A percentile compares a stretch with the other conserved stretches of the same genome.
These are phyloP conservation scores for Morpho deidamia DNA, from an alignment of 2,888 invertebrate genomes.

Conservation along the genomic window DNA sequence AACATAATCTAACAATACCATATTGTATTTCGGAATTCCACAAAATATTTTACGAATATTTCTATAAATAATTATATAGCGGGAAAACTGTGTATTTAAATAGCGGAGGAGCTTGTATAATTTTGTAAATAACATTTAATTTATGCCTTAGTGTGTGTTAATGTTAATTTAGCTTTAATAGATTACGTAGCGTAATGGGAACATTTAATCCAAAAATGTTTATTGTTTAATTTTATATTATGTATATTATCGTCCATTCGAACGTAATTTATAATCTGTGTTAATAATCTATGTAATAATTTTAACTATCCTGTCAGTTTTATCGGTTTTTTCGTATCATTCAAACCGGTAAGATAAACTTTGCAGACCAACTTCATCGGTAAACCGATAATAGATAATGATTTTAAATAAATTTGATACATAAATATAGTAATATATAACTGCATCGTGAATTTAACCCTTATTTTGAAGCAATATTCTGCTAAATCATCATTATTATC, in stretches of 20 bases:
- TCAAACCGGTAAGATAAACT: no score
- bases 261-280: conserved; percentile 3
- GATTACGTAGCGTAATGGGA: conserved; percentile 54
- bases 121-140: conserved; percentile 73
- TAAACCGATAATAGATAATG: no score
- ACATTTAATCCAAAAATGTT: conserved; percentile 67
- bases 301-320: no score
- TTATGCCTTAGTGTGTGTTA: conserved; percentile 61
- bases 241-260: conserved; percentile 28
- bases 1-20: no score
- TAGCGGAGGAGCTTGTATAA: conserved; percentile 50
- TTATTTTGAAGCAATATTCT: no score
- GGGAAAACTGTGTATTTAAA: conserved; percentile 8
- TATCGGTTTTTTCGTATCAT: no score
- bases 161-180: conserved; percentile 73
- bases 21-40: no score
- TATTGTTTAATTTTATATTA: conserved; percentile 48
- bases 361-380: no score
- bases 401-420: no score
- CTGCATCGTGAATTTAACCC: no score
- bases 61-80: conserved; percentile 3
- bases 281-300: neutral
- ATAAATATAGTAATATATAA: no score
- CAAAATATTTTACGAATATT: neutral
- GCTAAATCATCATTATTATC: no score